phyloP scores from a whole-genome alignment of 35 echinoderm and acorn worm genomes.

The Diadema setosum region DNA sequence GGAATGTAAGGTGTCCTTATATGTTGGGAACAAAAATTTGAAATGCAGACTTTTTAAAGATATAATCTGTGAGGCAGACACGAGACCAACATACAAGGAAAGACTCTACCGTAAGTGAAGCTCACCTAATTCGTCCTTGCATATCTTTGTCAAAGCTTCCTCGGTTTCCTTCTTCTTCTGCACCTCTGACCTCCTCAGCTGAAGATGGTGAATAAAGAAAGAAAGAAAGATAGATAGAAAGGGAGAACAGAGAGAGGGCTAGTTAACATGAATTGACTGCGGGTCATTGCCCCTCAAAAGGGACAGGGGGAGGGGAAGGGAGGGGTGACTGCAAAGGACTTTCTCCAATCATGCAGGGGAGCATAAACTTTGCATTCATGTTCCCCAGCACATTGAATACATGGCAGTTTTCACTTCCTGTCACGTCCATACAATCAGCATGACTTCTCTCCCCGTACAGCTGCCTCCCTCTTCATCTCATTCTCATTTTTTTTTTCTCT shows the following conservation, averaged over 20 bases:
- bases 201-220: not conserved
- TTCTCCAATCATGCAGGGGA: not conserved
- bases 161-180: not conserved
- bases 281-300: not conserved
- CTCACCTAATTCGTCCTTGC: constrained; percentile 4
- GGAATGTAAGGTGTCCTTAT: too few relatives aligned
- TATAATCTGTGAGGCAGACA: too few relatives aligned
- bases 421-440: not conserved
- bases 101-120: too few relatives aligned
- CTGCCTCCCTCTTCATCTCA: not conserved
- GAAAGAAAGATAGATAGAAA: too few relatives aligned
- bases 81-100: too few relatives aligned
- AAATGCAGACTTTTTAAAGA: too few relatives aligned
- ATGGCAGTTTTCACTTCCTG: not conserved
- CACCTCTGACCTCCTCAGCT: not conserved
- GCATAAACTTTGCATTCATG: not conserved
- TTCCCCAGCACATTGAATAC: not conserved
- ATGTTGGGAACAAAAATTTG: too few relatives aligned
- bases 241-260: not conserved
- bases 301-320: not conserved
- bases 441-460: not conserved
- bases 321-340: not conserved
- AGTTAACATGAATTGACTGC: not conserved
- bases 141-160: not conserved
- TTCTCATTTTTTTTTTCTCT: not conserved